Base-by-base conservation (phyloP, 2,888 invertebrate genomes). In the Aradus depressus region DNA sequence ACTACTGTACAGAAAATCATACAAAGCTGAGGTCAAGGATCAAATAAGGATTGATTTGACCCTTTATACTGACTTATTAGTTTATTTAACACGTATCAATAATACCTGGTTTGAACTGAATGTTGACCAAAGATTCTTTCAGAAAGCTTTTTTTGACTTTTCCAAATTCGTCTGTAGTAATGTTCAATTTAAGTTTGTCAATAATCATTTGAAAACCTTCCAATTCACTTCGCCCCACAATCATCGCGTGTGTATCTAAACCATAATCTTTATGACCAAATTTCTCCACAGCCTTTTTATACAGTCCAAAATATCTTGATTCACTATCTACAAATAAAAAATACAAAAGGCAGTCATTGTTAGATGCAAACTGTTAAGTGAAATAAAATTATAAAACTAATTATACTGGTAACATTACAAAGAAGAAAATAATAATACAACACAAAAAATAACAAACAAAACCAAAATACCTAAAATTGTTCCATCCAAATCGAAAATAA, bases 211-310 rank as follows among this genome's bases (percentile, higher is more conserved):
- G 74, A 1, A 83, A 79, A 3, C 81, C 74, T 26, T 80, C 77
- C 60, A 72, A 72, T 63, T 84, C 84, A 2, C 80, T 79, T 26
- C 80, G 80, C 5, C 89, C 89, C 61, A 87, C 75, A 12, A 86
- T 72, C 66, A 79, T 80, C 67, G 80, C 75, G 67, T 87, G 84
- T 54, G 89, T 70, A 56, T 88, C 84, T 64, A 79, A 77, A 0
- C 87, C 85, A 68, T 88, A 93, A 32, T 71, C 66, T 63, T 84
- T 84, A n/a, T n/a, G n/a, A 3, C 83, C 85, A 68, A 80, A 87
- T 57, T 75, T 72, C 31, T 75, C 75, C 59, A 81, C 80, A 58
- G 87, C 75, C 61, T 76, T 74, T 55, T 75, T 74, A 61, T 83
- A 80, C 63, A 83, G 81, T 62, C 75, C 75, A 61, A 82, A 81